Base-by-base conservation (phyloP, 2,797 vertebrate species). In the Podarcis siculus region DNA sequence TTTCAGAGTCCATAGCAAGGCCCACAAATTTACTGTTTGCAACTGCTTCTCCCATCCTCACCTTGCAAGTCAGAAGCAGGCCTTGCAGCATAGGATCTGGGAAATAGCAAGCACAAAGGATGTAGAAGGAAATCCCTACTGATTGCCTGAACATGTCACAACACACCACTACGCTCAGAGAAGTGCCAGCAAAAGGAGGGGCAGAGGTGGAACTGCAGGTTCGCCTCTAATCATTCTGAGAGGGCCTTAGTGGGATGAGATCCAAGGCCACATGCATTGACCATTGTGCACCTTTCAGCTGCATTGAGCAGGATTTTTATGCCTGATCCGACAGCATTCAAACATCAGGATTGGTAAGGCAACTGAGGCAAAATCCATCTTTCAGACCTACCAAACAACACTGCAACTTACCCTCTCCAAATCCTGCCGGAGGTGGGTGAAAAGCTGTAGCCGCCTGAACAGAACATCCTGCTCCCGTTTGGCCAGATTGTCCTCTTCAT, bases 391-490 rank as follows among this genome's bases (percentile, higher is more conserved):
- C 49, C n/a, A 13, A 58, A 72, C 83, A 12, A 21, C 0, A 58
- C 35, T 0, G 0, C 2, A 45, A 1, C 98, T 96, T 97, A 99
- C 99, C 98, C 99, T 96, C 97, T 99, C 99, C 94, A 99, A 97
- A 96, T 99, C 99, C 95, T 99, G 99, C 2, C 99, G 97, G 87
- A 99, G 98, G 94, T 99, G 99, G 0, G 99, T 99, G 96, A 99
- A 99, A 91, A 99, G 98, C 96, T 98, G 98, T 93, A 99, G 96
- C 87, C 99, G 97, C 30, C 98, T 96, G 91, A 98, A 98, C 90
- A 99, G 97, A 91, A 99, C 98, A 39, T 99, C 99, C 95, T 99
- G 99, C 94, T 99, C 98, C 39, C 97, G 97, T 79, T 98, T 98
- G 0, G 98, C 98, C 94, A 99, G 97, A 95, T 98, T 98, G 95